Conservation (phyloP, 2,113 vertebrate species). For the Mus spicilegus region DNA sequence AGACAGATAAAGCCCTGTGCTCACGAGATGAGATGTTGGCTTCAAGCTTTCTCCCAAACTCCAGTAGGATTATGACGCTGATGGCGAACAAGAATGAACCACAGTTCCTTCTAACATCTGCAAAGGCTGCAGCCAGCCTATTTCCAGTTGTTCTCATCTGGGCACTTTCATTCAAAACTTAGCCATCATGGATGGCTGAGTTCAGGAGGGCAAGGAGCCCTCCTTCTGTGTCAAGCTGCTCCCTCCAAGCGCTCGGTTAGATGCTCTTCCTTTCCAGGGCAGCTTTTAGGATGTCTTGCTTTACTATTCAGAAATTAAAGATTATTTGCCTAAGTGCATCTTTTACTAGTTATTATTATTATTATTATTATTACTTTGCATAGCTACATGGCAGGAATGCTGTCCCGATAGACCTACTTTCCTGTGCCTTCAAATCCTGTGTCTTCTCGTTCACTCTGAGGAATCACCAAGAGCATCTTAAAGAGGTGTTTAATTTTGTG, state of each 20-base stretch:
- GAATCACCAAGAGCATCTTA: neutral
- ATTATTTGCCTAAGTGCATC: neutral
- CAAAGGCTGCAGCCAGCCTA: neutral
- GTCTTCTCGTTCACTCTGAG: neutral
- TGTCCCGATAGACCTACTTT: neutral
- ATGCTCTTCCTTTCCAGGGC: neutral
- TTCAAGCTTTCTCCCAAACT: slow-evolving; percentile 52
- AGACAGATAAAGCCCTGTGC: slow-evolving; percentile 59
- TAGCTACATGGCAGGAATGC: too few species aligned
- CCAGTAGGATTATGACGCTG: slow-evolving; percentile 53
- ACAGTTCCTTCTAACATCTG: slow-evolving; percentile 32
- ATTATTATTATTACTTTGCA: too few species aligned
- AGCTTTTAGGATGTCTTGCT: neutral
- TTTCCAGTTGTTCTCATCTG: slow-evolving; percentile 15
- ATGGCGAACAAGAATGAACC: slow-evolving; percentile 58
- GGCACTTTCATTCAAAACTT: slow-evolving; percentile 27
- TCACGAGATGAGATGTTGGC: slow-evolving; percentile 7
- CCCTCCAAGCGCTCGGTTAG: neutral
- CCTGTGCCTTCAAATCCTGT: neutral
- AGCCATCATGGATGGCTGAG: neutral
- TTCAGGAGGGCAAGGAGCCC: neutral
- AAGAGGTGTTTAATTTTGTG: slow-evolving; percentile 19
- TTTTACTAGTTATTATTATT: slow-evolving; percentile 8
- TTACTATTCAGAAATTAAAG: slow-evolving; percentile 7
- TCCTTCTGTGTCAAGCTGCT: neutral